Evolutionary conservation across 1,140 invertebrate genomes (phyloP), one percentile per base, ranked within the genome.

Genomic region (Lutraria rhynchaena): DNA sequence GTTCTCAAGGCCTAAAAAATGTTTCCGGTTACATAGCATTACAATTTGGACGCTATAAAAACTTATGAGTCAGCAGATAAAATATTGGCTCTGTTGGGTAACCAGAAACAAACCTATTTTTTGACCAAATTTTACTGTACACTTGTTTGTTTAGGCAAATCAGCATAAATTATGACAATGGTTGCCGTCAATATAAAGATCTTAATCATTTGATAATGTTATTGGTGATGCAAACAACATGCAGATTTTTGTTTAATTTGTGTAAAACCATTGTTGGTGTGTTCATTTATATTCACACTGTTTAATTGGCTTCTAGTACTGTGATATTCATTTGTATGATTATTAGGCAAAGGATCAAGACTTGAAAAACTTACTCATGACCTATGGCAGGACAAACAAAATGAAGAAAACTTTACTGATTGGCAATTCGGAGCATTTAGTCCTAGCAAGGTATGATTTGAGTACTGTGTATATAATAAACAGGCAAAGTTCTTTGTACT

Each of bases 391-490:
- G 29, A 22, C 31, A 67, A 49, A 71, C 41, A 41, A 33, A 13
- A n/a, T n/a, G 41, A 15, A n/a, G 61, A 44, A 29, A 81, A 81
- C 46, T 81, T 71, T 55, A 81, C 77, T 22, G 29, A 44, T 19
- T 81, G 77, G 77, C 35, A 81, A 22, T 27, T 70, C 22, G 67
- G 55, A 22, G 65, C 77, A 37, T 81, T 60, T 27, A 69, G 22
- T 51, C 55, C 77, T 60, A 49, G 61, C 27, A 22, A 24, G 13
- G 53, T 73, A 73, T 7, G 5, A 41, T 41, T n/a, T n/a, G n/a
- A n/a, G n/a, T n/a, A n/a, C n/a, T n/a, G n/a, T n/a, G n/a, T n/a
- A n/a, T n/a, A n/a, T n/a, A n/a, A n/a, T n/a, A n/a, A n/a, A n/a
- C n/a, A n/a, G n/a, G n/a, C n/a, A n/a, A n/a, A n/a, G n/a, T n/a